Percentiles rank a stretch among this genome's conserved stretches.
phyloP scores from a whole-genome alignment of 2,888 invertebrate genomes.

The Glaucopsyche alexis region DNA sequence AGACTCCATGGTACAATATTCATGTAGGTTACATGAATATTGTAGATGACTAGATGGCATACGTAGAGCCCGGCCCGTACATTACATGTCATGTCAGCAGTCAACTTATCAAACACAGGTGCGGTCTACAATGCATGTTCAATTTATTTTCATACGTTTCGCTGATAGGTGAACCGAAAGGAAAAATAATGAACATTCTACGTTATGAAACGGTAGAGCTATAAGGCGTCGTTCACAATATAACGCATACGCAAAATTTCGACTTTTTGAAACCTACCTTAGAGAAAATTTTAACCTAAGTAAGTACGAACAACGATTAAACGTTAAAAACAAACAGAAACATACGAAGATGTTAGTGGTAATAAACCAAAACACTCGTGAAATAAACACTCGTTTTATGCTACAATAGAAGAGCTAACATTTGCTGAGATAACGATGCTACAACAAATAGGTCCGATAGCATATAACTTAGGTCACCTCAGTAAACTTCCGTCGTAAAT shows the following conservation, averaged over 20 bases:
- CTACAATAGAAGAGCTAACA: slow-evolving; percentile 43
- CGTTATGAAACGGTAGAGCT: background rate
- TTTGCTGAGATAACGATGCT: slow-evolving; percentile 53
- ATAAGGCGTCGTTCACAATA: too few species aligned
- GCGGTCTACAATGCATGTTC: slow-evolving; percentile 6
- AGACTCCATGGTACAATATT: slow-evolving; percentile 1
- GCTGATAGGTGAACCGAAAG: background rate
- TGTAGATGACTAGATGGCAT: background rate
- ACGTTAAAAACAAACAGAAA: background rate
- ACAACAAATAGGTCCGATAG: slow-evolving; percentile 50
- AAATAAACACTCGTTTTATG: slow-evolving; percentile 6
- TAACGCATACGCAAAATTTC: too few species aligned
- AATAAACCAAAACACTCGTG: slow-evolving; percentile 22
- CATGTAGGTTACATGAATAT: too few species aligned
- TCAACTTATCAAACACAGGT: slow-evolving; percentile 9
- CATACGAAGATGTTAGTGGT: background rate
- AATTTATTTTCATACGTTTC: slow-evolving; percentile 14
- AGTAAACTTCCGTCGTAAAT: slow-evolving; percentile 61
- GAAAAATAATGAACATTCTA: background rate
- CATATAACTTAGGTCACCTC: slow-evolving; percentile 34
- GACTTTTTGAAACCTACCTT: too few species aligned
- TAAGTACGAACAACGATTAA: too few species aligned
- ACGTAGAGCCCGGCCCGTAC: background rate
- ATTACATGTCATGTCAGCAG: slow-evolving; percentile 16
- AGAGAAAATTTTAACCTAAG: too few species aligned